Evolutionary conservation across 2,797 vertebrate genomes (phyloP).

Genomic region (Hippocampus kuda): DNA sequence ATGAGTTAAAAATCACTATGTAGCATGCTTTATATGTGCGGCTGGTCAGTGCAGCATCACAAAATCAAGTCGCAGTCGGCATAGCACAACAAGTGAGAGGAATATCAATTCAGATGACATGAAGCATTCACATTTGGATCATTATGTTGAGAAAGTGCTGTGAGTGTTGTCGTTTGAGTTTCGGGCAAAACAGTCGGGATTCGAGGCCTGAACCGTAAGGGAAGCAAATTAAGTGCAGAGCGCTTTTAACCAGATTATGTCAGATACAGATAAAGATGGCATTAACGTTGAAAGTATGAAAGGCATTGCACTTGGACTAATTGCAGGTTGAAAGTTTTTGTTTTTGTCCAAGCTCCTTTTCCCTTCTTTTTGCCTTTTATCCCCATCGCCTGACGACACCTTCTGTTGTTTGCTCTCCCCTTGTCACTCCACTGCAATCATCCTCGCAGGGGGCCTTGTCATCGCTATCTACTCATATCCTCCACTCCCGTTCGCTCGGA

Average conservation of each 20-base stretch:
- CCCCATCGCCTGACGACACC: constrained; percentile 49
- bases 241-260: background rate
- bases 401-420: constrained; percentile 64
- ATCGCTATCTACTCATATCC: constrained; percentile 80
- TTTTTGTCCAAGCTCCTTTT: constrained; percentile 31
- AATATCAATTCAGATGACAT: too few species aligned
- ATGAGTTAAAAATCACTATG: too few species aligned
- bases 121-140: too few species aligned
- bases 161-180: background rate
- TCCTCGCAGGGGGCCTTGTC: constrained; percentile 82
- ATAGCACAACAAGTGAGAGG: too few species aligned
- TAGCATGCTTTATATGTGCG: too few species aligned
- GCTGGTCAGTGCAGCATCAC: too few species aligned
- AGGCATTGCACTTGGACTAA: constrained; percentile 23
- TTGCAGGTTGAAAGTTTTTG: constrained; percentile 57
- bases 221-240: background rate
- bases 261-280: constrained; percentile 1
- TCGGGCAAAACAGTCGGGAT: background rate
- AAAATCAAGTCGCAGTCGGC: too few species aligned
- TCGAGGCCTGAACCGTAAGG: background rate
- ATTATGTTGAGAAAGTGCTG: background rate
- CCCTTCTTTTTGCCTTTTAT: constrained; percentile 3
- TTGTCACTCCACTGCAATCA: constrained; percentile 84
- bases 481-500: constrained; percentile 87
- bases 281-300: constrained; percentile 3